Evolutionary conservation across 2,113 vertebrate species (phyloP), one percentile per base, ranked within the genome.

Genomic region (Elephantulus edwardii): DNA sequence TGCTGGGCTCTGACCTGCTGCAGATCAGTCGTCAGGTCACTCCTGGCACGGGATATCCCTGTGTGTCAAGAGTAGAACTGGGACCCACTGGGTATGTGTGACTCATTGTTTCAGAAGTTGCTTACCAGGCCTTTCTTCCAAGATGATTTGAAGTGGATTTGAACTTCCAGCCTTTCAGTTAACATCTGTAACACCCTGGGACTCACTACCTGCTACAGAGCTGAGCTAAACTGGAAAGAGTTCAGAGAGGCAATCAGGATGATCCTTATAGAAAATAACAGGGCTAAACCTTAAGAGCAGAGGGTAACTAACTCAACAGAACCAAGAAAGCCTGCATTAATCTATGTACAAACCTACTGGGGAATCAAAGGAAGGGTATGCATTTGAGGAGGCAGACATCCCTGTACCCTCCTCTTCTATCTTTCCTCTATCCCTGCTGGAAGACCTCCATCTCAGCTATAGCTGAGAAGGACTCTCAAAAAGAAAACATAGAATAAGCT

Each of bases 381-480:
- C 9, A 3, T 58, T 19, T 17, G 20, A 19, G 79, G 54, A 30
- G 9, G 4, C 1, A 8, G 6, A 40, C 20, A 4, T 17, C 35
- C 12, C 8, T 11, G 2, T 3, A 40, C 1, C 6, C 8, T 2
- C 10, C 38, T 33, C 2, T 16, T 5, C 24, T 22, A 9, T 28
- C 14, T 83, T 56, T 72, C 22, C 44, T 44, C 19, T n/a, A 52
- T n/a, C 44, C 24, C 54, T 20, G 3, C n/a, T 4, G 17, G 33
- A 40, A 78, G 5, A 28, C 22, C 7, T 38, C 35, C 60, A 4
- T 17, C 50, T 90, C 78, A 60, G 19, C 19, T 19, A 26, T 60
- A 30, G 30, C 40, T 28, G 54, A 60, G 13, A 20, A 72, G 17
- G 42, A 33, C 9, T 3, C 30, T 35, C 6, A 8, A 62, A 19